phyloP scores from a whole-genome alignment of 2,113 vertebrate species.

The Oryctolagus cuniculus region DNA sequence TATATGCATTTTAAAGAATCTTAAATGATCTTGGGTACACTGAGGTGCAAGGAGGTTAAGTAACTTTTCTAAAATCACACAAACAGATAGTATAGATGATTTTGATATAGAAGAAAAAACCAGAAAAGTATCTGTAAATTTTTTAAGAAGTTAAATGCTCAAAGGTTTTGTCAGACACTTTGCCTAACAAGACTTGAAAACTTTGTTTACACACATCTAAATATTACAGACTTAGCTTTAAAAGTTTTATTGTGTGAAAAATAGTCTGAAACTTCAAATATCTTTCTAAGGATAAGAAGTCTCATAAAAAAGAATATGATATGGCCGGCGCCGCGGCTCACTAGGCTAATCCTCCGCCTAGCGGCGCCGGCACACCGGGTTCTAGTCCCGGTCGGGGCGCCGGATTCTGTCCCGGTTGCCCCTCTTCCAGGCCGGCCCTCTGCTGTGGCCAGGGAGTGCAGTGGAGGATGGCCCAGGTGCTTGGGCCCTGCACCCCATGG shows the following conservation, averaged over 20 bases:
- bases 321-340: too few relatives aligned
- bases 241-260: constrained; percentile 19
- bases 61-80: neutral
- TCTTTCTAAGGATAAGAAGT: neutral
- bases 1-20: constrained; percentile 5
- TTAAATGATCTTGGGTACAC: neutral
- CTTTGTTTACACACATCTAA: neutral
- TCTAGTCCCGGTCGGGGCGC: too few relatives aligned
- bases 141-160: neutral
- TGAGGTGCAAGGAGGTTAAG: neutral
- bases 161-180: constrained; percentile 6
- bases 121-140: neutral
- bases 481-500: too few relatives aligned
- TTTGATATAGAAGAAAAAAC: constrained; percentile 17
- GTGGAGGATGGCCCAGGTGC: too few relatives aligned
- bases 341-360: too few relatives aligned
- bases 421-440: too few relatives aligned
- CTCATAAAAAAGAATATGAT: neutral
- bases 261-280: constrained; percentile 4
- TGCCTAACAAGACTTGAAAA: constrained; percentile 5
- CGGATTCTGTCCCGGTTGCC: too few relatives aligned
- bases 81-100: neutral
- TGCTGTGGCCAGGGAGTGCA: too few relatives aligned
- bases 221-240: constrained; percentile 35
- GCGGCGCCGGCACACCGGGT: too few relatives aligned